phyloP scores from a whole-genome alignment of 2,888 invertebrate species.

The Capitulum mitella region DNA sequence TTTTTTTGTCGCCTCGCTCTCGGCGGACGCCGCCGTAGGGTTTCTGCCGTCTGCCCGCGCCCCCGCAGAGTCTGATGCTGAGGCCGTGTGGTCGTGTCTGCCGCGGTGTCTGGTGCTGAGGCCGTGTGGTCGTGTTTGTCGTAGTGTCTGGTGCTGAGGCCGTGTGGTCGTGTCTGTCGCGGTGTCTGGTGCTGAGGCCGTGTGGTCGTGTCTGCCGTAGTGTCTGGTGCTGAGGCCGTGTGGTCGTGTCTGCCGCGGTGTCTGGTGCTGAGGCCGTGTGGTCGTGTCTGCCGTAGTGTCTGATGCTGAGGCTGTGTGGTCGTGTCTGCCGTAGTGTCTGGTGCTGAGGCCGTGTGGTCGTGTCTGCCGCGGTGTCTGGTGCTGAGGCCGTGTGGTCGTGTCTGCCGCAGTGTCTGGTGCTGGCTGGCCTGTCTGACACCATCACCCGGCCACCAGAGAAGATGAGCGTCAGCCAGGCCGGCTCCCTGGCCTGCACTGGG shows the following conservation, averaged over 20 bases:
- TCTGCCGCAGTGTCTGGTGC: not conserved
- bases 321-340: not conserved
- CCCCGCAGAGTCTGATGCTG: no score
- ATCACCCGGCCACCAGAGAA: not conserved
- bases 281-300: not conserved
- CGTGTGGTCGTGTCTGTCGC: no score
- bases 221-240: no score
- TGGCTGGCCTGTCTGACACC: slow-evolving; percentile 11
- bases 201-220: no score
- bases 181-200: no score
- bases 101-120: no score
- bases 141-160: no score
- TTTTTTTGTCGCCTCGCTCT: no score
- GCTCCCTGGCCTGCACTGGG: slow-evolving; percentile 23
- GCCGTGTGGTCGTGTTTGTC: no score
- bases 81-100: no score
- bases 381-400: not conserved
- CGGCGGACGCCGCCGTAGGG: no score
- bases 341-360: not conserved
- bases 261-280: not conserved
- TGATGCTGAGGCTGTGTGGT: not conserved
- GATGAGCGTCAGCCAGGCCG: slow-evolving; percentile 18
- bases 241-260: not conserved
- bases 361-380: not conserved
- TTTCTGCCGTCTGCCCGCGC: no score